Conservation (phyloP, 2,888 invertebrate species). For the Anorthoa munda region DNA sequence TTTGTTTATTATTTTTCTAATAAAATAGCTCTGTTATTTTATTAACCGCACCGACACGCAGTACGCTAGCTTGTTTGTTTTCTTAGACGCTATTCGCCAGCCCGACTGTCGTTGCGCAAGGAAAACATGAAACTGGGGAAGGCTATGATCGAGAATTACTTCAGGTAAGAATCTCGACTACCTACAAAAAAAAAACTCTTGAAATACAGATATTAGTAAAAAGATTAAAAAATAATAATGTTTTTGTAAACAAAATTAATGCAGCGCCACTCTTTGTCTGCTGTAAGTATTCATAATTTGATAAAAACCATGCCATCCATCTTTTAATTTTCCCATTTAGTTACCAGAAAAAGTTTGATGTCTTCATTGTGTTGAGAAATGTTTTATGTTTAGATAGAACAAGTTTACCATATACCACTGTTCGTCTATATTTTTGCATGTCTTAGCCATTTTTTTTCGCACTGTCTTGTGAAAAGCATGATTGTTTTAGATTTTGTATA, state of each 20-base stretch:
- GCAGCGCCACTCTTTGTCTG: conserved; percentile 59
- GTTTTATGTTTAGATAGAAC: not conserved
- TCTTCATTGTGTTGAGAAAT: conserved; percentile 38
- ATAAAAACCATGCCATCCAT: conserved; percentile 37
- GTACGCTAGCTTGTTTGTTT: conserved; percentile 87
- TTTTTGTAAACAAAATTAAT: conserved; percentile 54
- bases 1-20: conserved; percentile 54
- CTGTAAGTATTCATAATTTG: conserved; percentile 49
- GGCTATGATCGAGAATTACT: conserved; percentile 95
- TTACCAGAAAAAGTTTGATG: conserved; percentile 29
- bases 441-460: conserved; percentile 42
- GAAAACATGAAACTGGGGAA: conserved; percentile 95
- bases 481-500: conserved; percentile 47
- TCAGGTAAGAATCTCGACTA: conserved; percentile 92
- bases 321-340: conserved; percentile 53
- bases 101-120: conserved; percentile 95
- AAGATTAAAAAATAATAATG: conserved; percentile 36
- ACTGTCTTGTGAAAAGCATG: conserved; percentile 63
- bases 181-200: conserved; percentile 12
- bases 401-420: conserved; percentile 7
- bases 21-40: conserved; percentile 66
- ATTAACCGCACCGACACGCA: conserved; percentile 72
- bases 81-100: conserved; percentile 96
- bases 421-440: conserved; percentile 54
- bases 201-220: not conserved